A percentile compares a stretch with the other conserved stretches of the same genome.
Conservation (phyloP, 1,140 invertebrate species). For the Artemia franciscana region DNA sequence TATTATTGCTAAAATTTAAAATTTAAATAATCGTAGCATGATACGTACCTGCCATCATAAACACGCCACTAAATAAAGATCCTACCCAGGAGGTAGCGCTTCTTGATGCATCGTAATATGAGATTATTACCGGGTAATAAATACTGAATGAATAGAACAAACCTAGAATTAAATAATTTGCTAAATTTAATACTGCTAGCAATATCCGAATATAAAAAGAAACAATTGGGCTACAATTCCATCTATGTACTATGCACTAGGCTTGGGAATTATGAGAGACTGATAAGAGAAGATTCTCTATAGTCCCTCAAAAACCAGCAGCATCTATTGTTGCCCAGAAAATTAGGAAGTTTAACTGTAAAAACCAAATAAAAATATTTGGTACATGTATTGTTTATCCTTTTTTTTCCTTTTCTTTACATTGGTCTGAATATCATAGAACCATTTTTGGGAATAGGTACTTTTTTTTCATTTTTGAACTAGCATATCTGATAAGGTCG, state of each 20-base stretch:
- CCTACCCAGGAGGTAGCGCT: conserved; percentile 18
- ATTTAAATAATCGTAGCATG: too few relatives aligned
- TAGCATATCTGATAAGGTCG: too few relatives aligned
- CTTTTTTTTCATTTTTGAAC: too few relatives aligned
- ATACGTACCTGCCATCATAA: conserved; percentile 15
- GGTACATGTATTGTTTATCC: too few relatives aligned
- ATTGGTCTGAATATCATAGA: too few relatives aligned
- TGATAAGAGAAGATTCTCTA: neutral
- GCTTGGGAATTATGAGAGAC: neutral
- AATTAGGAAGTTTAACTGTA: too few relatives aligned
- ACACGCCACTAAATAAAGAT: conserved; percentile 16
- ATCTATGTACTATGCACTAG: neutral
- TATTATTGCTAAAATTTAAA: too few relatives aligned
- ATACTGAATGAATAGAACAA: conserved; percentile 14
- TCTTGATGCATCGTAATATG: conserved; percentile 14
- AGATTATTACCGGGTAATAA: conserved; percentile 15
- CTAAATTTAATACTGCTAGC: neutral
- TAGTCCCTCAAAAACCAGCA: too few relatives aligned
- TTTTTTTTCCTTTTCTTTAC: too few relatives aligned
- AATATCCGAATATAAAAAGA: neutral
- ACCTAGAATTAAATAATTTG: conserved; percentile 8
- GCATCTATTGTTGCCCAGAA: too few relatives aligned
- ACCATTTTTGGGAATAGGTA: too few relatives aligned
- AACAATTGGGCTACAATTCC: neutral
- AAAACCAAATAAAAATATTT: too few relatives aligned